A percentile compares a stretch with the other conserved stretches of the same genome.
Conservation (phyloP, 2,888 invertebrate genomes). For the Hypomecis punctinalis region DNA sequence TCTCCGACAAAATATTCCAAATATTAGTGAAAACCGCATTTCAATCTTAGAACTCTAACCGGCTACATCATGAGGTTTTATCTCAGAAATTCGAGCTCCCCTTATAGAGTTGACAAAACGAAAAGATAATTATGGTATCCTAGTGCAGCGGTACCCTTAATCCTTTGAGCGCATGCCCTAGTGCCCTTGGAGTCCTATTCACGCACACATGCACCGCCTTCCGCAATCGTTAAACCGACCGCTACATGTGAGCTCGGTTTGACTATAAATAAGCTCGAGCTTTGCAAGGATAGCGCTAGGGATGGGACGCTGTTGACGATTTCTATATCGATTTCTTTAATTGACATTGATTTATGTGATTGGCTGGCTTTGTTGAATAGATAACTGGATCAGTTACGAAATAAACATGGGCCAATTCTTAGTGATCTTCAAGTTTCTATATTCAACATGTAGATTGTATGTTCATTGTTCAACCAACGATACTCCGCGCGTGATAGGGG, state of each 20-base stretch:
- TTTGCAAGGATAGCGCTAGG: conserved; percentile 45
- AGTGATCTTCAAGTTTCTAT: no score
- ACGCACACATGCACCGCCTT: conserved; percentile 41
- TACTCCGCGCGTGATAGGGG: no score
- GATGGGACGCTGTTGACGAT: conserved; percentile 19
- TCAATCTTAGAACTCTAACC: no score
- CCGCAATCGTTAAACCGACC: conserved; percentile 49
- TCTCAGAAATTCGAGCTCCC: no score
- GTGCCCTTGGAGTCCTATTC: conserved; percentile 36
- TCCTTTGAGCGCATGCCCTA: conserved; percentile 34
- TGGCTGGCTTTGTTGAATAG: background rate
- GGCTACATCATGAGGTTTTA: no score
- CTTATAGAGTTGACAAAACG: background rate
- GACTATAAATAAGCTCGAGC: conserved; percentile 54
- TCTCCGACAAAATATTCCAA: no score
- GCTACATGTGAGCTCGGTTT: conserved; percentile 39
- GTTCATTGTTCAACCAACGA: no score
- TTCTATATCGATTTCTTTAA: conserved; percentile 10
- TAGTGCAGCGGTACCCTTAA: conserved; percentile 23
- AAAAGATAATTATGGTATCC: background rate
- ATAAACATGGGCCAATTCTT: no score
- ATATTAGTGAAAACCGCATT: no score
- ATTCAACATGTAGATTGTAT: no score
- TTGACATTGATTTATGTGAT: background rate
- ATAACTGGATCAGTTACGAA: no score